Evolutionary conservation across 2,888 invertebrate genomes (phyloP), one percentile per base, ranked within the genome.

Genomic region (Loripinus fragilis): DNA sequence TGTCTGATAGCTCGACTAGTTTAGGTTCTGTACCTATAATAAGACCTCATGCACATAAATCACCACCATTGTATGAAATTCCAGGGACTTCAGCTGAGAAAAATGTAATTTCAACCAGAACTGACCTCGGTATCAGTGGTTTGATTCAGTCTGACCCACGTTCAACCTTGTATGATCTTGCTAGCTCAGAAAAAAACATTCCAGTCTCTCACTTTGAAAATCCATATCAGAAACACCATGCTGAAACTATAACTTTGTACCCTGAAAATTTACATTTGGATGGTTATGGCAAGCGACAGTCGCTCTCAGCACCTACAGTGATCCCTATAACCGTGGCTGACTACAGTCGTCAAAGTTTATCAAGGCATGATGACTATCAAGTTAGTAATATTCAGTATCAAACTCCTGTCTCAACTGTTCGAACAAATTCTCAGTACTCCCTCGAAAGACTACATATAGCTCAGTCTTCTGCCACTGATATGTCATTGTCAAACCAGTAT

Each of bases 201-300:
- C 60, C 30, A 33, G 7, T 60, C 1, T 33, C 17, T 33, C 30
- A 60, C 17, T 33, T 33, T 60, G 60, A 60, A 60, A 60, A 15
- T 17, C 25, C 60, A 10, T 10, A 33, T 2, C 33, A 60, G n/a
- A 60, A 60, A 28, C 33, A 30, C 5, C 33, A 33, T 7, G 30
- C 33, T 33, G 60, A 60, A 60, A 33, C 60, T 17, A 60, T 60
- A 17, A 30, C 60, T 28, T 60, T 60, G 12, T 60, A 60, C 17
- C 33, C 30, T 33, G 60, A 60, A 60, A 60, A 33, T 33, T 17
- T 52, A 8, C 52, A 52, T 52, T 12, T 60, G 10, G 60, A 60
- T 2, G 33, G 33, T n/a, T 52, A 52, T 23, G 30, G 60, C 15
- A 60, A 60, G 33, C 7, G 20, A 33, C 60, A 52, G 52, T 5